These are phyloP conservation scores for Linnaemya vulpina DNA, from an alignment of 2,888 invertebrate species.

Conservation along the genomic window DNA sequence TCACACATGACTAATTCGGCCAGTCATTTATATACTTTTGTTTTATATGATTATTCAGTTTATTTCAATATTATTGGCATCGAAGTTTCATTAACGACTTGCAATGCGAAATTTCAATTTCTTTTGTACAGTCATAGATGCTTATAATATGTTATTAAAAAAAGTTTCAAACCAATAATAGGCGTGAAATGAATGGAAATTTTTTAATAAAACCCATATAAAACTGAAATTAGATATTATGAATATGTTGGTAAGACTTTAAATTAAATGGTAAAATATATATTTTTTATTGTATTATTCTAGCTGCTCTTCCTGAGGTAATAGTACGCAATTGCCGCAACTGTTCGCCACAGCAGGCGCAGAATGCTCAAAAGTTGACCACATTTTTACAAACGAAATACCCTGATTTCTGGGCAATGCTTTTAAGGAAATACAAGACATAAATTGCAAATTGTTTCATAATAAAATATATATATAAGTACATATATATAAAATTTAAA, in stretches of 20 bases:
- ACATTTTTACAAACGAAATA: slow-evolving; percentile 84
- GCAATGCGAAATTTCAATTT: background rate
- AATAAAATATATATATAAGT: background rate
- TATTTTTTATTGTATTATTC: slow-evolving; percentile 7
- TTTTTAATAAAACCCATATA: too few species aligned
- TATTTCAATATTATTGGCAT: background rate
- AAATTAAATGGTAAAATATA: background rate
- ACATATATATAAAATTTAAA: slow-evolving; percentile 3
- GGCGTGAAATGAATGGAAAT: too few species aligned
- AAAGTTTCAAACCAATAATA: too few species aligned
- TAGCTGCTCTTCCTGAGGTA: slow-evolving; percentile 84
- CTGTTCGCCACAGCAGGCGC: slow-evolving; percentile 84
- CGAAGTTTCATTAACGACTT: background rate
- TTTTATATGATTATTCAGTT: slow-evolving; percentile 34
- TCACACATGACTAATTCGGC: slow-evolving; percentile 53
- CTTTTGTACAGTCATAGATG: background rate
- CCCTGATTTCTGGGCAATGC: slow-evolving; percentile 84
- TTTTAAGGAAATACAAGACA: slow-evolving; percentile 83
- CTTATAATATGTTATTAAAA: too few species aligned
- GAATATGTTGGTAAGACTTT: too few species aligned
- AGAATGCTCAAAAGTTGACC: slow-evolving; percentile 84
- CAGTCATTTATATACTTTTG: slow-evolving; percentile 51
- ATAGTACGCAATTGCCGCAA: slow-evolving; percentile 84
- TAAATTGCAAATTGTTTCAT: slow-evolving; percentile 45
- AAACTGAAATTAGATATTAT: too few species aligned